Conservation (phyloP, 2,888 invertebrate genomes). For the Philereme transversata region DNA sequence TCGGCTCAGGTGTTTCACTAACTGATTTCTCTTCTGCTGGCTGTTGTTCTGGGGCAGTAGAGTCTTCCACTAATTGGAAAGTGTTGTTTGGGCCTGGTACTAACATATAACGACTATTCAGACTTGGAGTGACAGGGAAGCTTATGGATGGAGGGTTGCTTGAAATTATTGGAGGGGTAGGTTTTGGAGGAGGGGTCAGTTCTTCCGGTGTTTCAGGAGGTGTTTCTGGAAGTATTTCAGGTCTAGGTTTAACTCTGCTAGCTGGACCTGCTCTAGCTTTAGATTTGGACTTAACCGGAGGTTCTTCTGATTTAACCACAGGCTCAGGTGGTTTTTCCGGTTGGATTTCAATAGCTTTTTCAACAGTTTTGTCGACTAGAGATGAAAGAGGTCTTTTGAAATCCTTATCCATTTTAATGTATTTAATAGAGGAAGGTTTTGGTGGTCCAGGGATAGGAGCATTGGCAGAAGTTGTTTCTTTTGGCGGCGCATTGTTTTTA, state of each 20-base stretch:
- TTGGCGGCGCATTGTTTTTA: conserved; percentile 66
- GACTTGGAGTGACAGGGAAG: conserved; percentile 56
- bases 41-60: conserved; percentile 13
- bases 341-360: conserved; percentile 26
- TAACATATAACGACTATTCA: conserved; percentile 67
- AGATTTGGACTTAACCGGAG: conserved; percentile 53
- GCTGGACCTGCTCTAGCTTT: conserved; percentile 73
- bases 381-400: conserved; percentile 43
- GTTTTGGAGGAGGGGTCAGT: conserved; percentile 22
- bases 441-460: conserved; percentile 56
- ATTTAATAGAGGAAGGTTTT: conserved; percentile 68
- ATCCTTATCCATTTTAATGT: conserved; percentile 61
- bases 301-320: conserved; percentile 38
- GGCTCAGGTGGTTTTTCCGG: conserved; percentile 31
- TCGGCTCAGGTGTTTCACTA: conserved; percentile 17
- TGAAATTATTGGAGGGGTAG: conserved; percentile 21
- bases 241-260: conserved; percentile 56
- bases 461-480: conserved; percentile 52
- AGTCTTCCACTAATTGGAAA: conserved; percentile 67
- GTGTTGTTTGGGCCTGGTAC: conserved; percentile 74
- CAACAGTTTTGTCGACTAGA: conserved; percentile 40
- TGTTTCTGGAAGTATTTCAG: conserved; percentile 14
- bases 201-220: conserved; percentile 29
- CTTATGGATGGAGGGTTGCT: conserved; percentile 50
- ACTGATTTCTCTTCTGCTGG: conserved; percentile 2